Evolutionary conservation across 2,797 vertebrate genomes (phyloP).

Genomic region (Lophotriccus pileatus): DNA sequence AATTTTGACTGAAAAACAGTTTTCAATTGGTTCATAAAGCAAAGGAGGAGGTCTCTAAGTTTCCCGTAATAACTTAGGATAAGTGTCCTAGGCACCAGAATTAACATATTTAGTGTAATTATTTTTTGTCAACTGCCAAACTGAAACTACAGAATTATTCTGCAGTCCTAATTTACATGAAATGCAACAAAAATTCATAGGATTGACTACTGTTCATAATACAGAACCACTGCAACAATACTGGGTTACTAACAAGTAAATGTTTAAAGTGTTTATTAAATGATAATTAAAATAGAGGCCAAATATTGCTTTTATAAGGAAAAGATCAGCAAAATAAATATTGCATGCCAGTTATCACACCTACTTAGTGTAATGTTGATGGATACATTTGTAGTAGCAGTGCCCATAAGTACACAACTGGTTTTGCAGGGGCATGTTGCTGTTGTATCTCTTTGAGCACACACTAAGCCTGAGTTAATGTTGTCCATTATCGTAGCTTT

Average conservation of each 20-base stretch:
- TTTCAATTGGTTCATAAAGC: neutral
- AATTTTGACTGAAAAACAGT: neutral
- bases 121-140: neutral
- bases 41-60: neutral
- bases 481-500: neutral
- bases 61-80: neutral
- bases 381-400: neutral
- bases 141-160: neutral
- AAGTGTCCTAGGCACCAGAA: neutral
- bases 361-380: neutral
- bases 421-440: neutral
- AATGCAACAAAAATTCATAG: neutral
- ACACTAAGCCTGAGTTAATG: accelerated
- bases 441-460: neutral
- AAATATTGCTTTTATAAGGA: neutral
- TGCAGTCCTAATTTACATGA: neutral
- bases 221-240: neutral
- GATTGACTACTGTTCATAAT: neutral
- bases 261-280: neutral
- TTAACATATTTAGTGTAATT: neutral
- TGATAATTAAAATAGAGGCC: neutral
- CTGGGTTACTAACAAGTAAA: neutral
- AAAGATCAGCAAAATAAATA: neutral
- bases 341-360: neutral
- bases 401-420: neutral